Conservation (phyloP, 2,113 vertebrate genomes). For the Rallus limicola region DNA sequence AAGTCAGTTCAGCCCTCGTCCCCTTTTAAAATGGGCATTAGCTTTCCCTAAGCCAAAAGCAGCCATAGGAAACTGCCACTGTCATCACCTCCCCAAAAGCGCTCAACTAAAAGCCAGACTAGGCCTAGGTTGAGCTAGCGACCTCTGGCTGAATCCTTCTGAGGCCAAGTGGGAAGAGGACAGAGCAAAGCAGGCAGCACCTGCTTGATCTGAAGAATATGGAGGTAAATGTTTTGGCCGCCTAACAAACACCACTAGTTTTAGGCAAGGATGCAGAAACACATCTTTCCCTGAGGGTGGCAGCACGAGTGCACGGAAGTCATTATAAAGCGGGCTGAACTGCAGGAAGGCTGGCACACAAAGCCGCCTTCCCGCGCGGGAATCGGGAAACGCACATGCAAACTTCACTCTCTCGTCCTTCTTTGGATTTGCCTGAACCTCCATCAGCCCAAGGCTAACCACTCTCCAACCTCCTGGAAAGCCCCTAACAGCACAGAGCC, state of each 20-base stretch:
- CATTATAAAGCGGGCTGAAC: neutral
- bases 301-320: neutral
- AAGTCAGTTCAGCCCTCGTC: neutral
- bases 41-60: neutral
- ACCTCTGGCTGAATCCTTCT: rapidly evolving
- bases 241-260: neutral
- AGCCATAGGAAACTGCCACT: neutral
- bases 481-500: neutral
- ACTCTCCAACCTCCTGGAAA: neutral
- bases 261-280: neutral
- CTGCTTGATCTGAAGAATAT: neutral
- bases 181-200: neutral
- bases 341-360: neutral
- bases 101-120: neutral
- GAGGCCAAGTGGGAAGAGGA: neutral
- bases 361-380: neutral
- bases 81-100: neutral
- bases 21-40: neutral
- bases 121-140: neutral
- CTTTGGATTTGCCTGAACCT: neutral
- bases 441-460: neutral
- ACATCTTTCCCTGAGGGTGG: neutral
- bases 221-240: neutral
- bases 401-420: neutral
- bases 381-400: neutral